Conservation (phyloP, 2,113 vertebrate genomes). For the Pyxicephalus adspersus region DNA sequence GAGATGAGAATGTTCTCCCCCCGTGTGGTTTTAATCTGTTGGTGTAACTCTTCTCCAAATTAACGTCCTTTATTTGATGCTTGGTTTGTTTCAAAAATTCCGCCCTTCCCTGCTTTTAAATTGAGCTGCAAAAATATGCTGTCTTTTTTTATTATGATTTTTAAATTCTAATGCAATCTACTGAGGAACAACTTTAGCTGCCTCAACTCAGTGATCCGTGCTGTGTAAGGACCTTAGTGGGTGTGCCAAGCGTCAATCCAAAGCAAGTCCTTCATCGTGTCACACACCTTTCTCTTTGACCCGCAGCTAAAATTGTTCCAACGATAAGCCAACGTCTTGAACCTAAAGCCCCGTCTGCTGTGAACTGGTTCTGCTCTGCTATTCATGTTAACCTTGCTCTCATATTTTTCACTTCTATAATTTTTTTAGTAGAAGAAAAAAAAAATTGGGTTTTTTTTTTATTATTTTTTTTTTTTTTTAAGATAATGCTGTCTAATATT, state of each 20-base stretch:
- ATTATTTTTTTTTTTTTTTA: conserved; percentile 55
- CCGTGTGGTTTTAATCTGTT: conserved; percentile 73
- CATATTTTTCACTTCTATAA: conserved; percentile 71
- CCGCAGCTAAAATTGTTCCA: conserved; percentile 54
- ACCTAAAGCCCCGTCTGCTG: conserved; percentile 32
- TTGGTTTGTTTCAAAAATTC: conserved; percentile 78
- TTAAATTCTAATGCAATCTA: conserved; percentile 31
- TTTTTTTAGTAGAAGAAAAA: conserved; percentile 69
- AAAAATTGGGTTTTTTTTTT: conserved; percentile 60
- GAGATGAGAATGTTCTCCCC: conserved; percentile 72
- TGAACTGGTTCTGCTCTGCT: conserved; percentile 34
- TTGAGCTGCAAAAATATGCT: conserved; percentile 36
- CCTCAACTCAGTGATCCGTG: background rate
- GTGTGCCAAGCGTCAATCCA: background rate
- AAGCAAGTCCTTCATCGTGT: background rate
- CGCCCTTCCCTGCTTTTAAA: conserved; percentile 28
- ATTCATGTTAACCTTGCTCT: conserved; percentile 40
- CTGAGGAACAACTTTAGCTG: conserved; percentile 55
- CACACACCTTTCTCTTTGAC: background rate
- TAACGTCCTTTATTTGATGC: conserved; percentile 73
- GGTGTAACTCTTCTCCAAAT: conserved; percentile 79
- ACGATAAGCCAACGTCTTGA: background rate
- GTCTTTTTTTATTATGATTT: conserved; percentile 45
- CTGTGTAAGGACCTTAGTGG: background rate
- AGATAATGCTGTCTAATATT: conserved; percentile 64